phyloP scores from a whole-genome alignment of 2,113 vertebrate genomes.

The Cyphomyrus discorhynchus region DNA sequence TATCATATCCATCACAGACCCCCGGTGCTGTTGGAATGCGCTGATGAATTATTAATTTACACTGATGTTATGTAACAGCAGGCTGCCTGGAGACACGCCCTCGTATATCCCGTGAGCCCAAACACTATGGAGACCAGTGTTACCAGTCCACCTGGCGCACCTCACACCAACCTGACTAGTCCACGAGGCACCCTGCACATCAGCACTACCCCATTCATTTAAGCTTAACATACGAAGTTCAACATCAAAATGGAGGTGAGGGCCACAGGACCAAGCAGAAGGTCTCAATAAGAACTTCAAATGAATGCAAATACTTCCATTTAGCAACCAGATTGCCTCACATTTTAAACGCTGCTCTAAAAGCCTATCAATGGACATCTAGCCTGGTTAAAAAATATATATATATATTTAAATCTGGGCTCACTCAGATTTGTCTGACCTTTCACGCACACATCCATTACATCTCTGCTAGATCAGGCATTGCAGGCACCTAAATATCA shows the following conservation, averaged over 20 bases:
- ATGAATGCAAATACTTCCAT: background rate
- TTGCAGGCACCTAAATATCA: background rate
- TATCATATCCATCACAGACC: conserved; percentile 7
- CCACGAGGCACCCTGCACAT: background rate
- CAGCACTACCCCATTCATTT: background rate
- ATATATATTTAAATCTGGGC: background rate
- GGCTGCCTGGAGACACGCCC: background rate
- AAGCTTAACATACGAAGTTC: background rate
- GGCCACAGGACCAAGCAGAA: background rate
- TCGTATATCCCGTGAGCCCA: background rate
- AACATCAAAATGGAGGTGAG: background rate
- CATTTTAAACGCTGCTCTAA: background rate
- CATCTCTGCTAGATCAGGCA: background rate
- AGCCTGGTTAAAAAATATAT: background rate
- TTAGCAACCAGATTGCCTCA: background rate
- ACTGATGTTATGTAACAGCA: background rate
- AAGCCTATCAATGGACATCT: background rate
- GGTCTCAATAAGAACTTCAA: background rate
- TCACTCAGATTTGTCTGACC: background rate
- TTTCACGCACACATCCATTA: background rate
- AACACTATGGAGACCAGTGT: background rate
- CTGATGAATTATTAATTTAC: conserved; percentile 7
- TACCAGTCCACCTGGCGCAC: background rate
- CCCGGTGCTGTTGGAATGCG: background rate
- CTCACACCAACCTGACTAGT: background rate